Percentiles rank a stretch among this genome's conserved stretches.
phyloP scores from a whole-genome alignment of 2,113 vertebrate species.

The Desmodus rotundus region DNA sequence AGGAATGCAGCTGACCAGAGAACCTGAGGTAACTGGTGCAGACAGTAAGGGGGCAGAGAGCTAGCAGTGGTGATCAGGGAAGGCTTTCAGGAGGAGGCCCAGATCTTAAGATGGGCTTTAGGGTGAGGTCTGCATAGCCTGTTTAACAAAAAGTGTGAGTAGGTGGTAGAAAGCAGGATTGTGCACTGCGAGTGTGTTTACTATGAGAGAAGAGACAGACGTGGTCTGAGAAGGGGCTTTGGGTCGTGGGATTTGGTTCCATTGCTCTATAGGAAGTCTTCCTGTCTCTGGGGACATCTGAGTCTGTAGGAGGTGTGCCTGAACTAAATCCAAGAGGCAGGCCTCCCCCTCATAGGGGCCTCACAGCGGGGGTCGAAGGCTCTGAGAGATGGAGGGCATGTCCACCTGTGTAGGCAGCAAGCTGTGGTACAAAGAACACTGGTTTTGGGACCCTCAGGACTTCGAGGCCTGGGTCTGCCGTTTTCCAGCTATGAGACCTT shows the following conservation, averaged over 20 bases:
- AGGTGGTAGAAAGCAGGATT: not conserved
- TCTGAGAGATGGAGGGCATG: not conserved
- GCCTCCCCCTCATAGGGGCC: no score
- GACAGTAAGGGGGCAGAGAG: not conserved
- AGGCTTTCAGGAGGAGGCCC: not conserved
- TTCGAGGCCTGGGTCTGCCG: not conserved
- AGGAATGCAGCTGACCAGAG: not conserved
- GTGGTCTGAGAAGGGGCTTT: not conserved
- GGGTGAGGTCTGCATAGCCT: not conserved
- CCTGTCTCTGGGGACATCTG: not conserved
- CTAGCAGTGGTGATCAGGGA: accelerated
- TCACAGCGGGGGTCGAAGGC: not conserved
- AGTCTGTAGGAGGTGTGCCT: not conserved
- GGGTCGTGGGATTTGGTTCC: not conserved
- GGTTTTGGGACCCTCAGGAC: not conserved
- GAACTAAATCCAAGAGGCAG: not conserved
- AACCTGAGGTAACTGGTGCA: not conserved
- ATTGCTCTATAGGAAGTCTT: not conserved
- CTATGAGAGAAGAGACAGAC: not conserved
- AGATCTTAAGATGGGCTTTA: not conserved
- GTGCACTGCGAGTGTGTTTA: not conserved
- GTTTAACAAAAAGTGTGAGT: not conserved
- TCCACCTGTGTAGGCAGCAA: not conserved
- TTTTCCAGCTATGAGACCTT: not conserved
- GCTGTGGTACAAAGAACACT: not conserved